Evolutionary conservation across 2,888 invertebrate species (phyloP).

Genomic region (Allacma fusca): DNA sequence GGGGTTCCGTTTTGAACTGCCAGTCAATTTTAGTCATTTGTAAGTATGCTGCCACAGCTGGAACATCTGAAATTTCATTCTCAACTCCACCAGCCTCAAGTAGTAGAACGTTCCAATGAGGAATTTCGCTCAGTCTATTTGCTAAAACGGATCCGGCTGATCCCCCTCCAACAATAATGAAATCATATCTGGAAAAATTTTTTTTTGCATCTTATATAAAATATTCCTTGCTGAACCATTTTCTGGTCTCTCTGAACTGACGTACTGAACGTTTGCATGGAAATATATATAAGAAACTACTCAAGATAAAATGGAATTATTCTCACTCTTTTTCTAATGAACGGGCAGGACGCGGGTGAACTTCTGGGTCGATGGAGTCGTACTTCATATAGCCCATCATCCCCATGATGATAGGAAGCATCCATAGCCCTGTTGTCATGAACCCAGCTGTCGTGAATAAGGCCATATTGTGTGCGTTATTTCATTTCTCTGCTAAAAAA

Average conservation of each 20-base stretch:
- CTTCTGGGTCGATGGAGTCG: constrained; percentile 84
- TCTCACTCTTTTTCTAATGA: constrained; percentile 75
- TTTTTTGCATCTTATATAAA: not conserved
- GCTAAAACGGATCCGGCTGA: constrained; percentile 43
- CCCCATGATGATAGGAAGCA: constrained; percentile 83
- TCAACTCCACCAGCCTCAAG: constrained; percentile 81
- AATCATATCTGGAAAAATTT: constrained; percentile 73
- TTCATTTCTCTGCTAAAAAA: no score
- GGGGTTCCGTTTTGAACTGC: constrained; percentile 88
- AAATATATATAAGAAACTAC: constrained; percentile 1
- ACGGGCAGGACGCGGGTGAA: constrained; percentile 76
- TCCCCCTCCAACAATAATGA: constrained; percentile 66
- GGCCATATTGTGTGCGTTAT: constrained; percentile 31
- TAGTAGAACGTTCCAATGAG: constrained; percentile 78
- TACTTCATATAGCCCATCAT: constrained; percentile 87
- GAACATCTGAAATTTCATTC: constrained; percentile 84
- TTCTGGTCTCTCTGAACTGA: not conserved
- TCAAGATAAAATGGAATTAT: no score
- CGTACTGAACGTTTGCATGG: not conserved
- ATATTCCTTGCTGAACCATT: not conserved
- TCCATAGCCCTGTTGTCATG: constrained; percentile 73
- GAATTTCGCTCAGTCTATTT: constrained; percentile 68
- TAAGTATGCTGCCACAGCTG: constrained; percentile 81
- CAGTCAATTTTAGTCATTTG: constrained; percentile 85
- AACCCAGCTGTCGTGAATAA: constrained; percentile 39